These are phyloP conservation scores for Brachypalpus laphriformis DNA, from an alignment of 2,888 invertebrate genomes.

Conservation along the genomic window DNA sequence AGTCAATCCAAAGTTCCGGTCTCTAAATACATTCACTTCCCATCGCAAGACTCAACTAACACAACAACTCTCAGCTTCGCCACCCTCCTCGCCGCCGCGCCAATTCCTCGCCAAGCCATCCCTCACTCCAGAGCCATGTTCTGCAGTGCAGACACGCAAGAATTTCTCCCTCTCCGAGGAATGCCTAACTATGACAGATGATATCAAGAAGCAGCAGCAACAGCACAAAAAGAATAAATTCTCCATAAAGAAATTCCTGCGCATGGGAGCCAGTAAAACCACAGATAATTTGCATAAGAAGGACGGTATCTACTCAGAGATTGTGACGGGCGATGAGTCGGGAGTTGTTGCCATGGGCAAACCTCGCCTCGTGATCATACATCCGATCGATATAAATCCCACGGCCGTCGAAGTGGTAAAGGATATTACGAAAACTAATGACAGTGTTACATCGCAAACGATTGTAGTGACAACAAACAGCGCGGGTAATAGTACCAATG, in stretches of 20 bases:
- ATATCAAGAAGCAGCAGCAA: conserved; percentile 77
- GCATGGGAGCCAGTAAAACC: conserved; percentile 90
- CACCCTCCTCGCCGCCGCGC: conserved; percentile 77
- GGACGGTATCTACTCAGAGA: conserved; percentile 83
- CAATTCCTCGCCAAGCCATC: conserved; percentile 79
- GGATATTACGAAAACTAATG: conserved; percentile 84
- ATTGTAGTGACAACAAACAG: conserved; percentile 79
- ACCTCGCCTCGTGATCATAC: conserved; percentile 92
- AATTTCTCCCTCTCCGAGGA: conserved; percentile 90
- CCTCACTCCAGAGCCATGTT: conserved; percentile 85
- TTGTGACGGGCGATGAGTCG: conserved; percentile 81
- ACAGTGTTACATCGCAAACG: conserved; percentile 79
- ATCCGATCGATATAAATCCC: conserved; percentile 93
- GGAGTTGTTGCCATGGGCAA: conserved; percentile 82
- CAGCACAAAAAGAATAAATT: conserved; percentile 89
- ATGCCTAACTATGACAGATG: conserved; percentile 83
- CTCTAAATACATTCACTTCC: conserved; percentile 82
- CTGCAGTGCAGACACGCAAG: conserved; percentile 85
- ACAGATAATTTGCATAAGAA: conserved; percentile 82
- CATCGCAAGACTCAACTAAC: conserved; percentile 80
- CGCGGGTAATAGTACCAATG: conserved; percentile 1
- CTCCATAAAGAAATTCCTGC: conserved; percentile 91
- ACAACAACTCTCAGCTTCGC: conserved; percentile 79
- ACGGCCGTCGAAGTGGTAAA: conserved; percentile 91
- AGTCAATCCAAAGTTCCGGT: conserved; percentile 86